Evolutionary conservation across 2,113 vertebrate species (phyloP).

Genomic region (Spea multiplicata): DNA sequence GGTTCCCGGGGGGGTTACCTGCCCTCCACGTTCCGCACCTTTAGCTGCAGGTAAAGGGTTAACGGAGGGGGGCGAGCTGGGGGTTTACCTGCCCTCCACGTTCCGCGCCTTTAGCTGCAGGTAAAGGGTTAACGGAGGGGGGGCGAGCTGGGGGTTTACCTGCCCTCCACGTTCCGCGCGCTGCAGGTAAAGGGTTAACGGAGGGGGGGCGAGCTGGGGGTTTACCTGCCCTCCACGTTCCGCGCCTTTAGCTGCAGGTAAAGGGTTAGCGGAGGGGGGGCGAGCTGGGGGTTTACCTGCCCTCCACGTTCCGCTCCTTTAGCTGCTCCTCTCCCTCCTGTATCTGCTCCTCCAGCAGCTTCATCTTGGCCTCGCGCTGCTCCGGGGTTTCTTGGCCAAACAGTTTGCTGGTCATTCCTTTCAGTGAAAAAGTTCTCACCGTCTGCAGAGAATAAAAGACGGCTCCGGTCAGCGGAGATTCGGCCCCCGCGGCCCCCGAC

Average conservation of each 20-base stretch:
- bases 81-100: slow-evolving; percentile 80
- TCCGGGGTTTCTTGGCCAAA: slow-evolving; percentile 93
- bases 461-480: background rate
- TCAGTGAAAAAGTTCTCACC: slow-evolving; percentile 88
- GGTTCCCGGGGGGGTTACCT: no score
- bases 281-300: slow-evolving; percentile 70
- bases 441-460: slow-evolving; percentile 67
- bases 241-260: no score
- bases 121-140: no score
- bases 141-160: no score
- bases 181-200: no score
- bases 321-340: slow-evolving; percentile 82
- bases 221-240: no score
- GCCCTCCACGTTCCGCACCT: no score
- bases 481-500: background rate
- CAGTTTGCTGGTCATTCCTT: slow-evolving; percentile 94
- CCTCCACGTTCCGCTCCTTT: slow-evolving; percentile 81
- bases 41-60: no score
- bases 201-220: no score
- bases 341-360: slow-evolving; percentile 87
- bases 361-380: slow-evolving; percentile 86
- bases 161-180: no score
- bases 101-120: slow-evolving; percentile 78
- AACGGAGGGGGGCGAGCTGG: no score
- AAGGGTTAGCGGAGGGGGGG: no score